A percentile compares a stretch with the other conserved stretches of the same genome.
Evolutionary conservation across 2,888 invertebrate species (phyloP).

Genomic region (Volucella inanis): DNA sequence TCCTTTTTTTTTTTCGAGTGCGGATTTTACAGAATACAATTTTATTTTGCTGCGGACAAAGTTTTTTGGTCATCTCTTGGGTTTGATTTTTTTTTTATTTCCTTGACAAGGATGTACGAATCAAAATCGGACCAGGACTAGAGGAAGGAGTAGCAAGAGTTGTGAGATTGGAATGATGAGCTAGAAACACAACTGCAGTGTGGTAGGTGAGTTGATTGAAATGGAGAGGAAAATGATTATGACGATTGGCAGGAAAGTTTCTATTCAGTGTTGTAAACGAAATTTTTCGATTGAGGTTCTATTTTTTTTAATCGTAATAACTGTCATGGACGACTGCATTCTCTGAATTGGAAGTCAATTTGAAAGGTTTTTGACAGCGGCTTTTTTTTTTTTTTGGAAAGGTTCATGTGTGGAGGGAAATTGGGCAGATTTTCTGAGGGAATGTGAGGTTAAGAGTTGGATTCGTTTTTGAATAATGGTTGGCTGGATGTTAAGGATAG

Average conservation of each 20-base stretch:
- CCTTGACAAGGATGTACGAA: slow-evolving; percentile 36
- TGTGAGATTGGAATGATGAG: neutral
- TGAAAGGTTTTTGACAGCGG: slow-evolving; percentile 4
- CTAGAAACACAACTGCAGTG: slow-evolving; percentile 8
- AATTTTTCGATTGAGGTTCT: neutral
- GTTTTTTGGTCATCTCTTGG: slow-evolving; percentile 43
- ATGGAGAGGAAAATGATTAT: slow-evolving; percentile 74
- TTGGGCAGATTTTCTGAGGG: too few species aligned
- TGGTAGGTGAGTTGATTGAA: slow-evolving; percentile 70
- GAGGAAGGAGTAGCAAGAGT: neutral
- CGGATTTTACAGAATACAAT: slow-evolving; percentile 36
- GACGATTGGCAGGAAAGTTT: slow-evolving; percentile 69
- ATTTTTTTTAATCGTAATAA: slow-evolving; percentile 21
- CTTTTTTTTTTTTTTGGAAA: too few species aligned
- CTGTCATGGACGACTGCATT: slow-evolving; percentile 63
- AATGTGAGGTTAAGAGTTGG: too few species aligned
- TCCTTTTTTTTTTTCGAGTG: slow-evolving; percentile 25
- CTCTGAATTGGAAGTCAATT: slow-evolving; percentile 48
- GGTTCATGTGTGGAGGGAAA: too few species aligned
- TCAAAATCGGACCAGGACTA: slow-evolving; percentile 25
- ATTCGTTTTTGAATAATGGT: too few species aligned
- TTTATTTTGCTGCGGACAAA: slow-evolving; percentile 57
- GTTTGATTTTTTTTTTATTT: neutral
- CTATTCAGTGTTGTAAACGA: slow-evolving; percentile 54
- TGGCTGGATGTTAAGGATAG: too few species aligned